A percentile compares a stretch with the other conserved stretches of the same genome.
These are phyloP conservation scores for Spatulosminthurus flaviceps DNA, from an alignment of 2,888 invertebrate genomes.

Conservation along the genomic window DNA sequence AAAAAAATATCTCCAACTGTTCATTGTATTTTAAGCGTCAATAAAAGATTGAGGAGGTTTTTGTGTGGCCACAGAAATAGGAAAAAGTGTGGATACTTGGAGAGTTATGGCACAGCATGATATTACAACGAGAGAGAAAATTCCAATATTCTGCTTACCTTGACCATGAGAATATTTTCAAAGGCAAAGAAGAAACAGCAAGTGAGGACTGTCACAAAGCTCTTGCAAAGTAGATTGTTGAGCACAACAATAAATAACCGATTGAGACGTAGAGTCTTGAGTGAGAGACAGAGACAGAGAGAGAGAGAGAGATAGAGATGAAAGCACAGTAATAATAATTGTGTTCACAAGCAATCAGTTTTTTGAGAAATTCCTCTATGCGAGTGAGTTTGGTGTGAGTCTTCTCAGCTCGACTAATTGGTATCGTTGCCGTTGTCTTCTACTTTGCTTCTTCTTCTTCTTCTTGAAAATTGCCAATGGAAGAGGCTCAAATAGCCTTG, in stretches of 20 bases:
- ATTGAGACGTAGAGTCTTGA: slow-evolving; percentile 11
- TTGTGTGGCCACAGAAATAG: background rate
- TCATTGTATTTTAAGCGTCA: too few species aligned
- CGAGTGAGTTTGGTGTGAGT: background rate
- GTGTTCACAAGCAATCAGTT: slow-evolving; percentile 16
- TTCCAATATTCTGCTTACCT: slow-evolving; percentile 29
- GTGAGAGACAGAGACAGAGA: too few species aligned
- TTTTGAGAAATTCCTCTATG: background rate
- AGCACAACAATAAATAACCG: slow-evolving; percentile 31
- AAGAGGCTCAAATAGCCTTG: background rate
- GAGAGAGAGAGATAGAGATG: background rate
- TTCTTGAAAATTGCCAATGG: background rate
- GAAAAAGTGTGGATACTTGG: background rate
- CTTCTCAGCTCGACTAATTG: slow-evolving; percentile 7
- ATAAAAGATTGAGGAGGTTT: background rate
- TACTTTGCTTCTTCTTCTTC: background rate
- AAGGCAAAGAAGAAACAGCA: background rate
- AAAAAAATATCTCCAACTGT: too few species aligned
- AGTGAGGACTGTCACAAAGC: slow-evolving; percentile 7
- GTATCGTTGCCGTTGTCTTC: slow-evolving; percentile 2
- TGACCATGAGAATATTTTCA: slow-evolving; percentile 16
- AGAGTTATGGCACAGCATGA: background rate
- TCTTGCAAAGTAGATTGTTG: slow-evolving; percentile 1
- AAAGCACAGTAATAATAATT: slow-evolving; percentile 15
- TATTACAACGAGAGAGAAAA: slow-evolving; percentile 4